Conservation (phyloP, 2,113 vertebrate species). For the Lophotis ruficrista region DNA sequence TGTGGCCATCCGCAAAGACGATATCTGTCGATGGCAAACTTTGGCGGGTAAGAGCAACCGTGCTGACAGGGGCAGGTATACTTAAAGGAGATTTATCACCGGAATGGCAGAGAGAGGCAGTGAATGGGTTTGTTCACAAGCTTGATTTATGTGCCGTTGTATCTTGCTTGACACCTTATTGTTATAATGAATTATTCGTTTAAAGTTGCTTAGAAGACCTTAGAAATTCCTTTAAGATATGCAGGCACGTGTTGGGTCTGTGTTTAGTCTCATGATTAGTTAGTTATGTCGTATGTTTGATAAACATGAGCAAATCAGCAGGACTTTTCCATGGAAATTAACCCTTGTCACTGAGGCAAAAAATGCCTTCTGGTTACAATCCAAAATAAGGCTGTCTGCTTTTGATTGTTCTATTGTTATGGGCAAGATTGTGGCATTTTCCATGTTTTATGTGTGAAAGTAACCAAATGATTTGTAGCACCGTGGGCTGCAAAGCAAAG, state of each 20-base stretch:
- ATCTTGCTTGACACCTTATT: not conserved
- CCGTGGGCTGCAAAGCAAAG: not conserved
- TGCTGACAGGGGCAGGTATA: not conserved
- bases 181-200: not conserved
- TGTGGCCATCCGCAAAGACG: not conserved
- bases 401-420: not conserved
- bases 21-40: not conserved
- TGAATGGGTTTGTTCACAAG: not conserved
- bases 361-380: not conserved
- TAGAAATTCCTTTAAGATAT: not conserved
- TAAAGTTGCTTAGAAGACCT: not conserved
- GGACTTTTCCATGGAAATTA: not conserved
- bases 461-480: not conserved
- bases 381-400: not conserved
- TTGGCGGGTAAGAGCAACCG: not conserved
- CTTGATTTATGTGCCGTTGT: conserved; percentile 24
- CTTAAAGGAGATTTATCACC: not conserved
- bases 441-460: not conserved
- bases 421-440: not conserved
- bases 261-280: not conserved
- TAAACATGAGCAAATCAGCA: not conserved
- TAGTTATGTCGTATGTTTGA: not conserved
- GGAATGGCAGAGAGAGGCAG: not conserved
- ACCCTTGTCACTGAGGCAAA: not conserved
- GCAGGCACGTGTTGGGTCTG: not conserved